Evolutionary conservation across 2,888 invertebrate species (phyloP), one percentile per base, ranked within the genome.

Genomic region (Erebia palarica): DNA sequence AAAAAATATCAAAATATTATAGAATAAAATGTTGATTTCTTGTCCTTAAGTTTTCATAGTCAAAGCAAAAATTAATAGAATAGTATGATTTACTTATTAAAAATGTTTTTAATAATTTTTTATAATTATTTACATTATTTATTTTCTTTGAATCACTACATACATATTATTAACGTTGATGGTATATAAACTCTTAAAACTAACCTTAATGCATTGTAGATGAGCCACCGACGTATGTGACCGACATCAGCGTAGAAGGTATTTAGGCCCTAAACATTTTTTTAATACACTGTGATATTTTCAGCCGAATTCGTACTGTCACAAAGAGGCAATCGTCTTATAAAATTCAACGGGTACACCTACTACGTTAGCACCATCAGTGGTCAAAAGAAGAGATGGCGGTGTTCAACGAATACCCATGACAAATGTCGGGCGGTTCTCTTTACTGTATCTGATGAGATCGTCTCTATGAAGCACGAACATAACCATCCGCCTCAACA

Each of bases 371-470:
- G 68, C 27, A 63, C 55, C n/a, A 18, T 76, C 1, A 79, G 64
- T 27, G 70, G 71, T 11, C 64, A 18, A 1, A 75, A 78, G 69
- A 72, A 49, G 0, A 71, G 78, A 13, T 82, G 81, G 80, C 68
- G 71, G 1, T 82, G 81, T 67, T 77, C 9, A 73, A 80, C 75
- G 0, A 70, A 76, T 65, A 73, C 70, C 47, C 68, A 71, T 51
- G 75, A 70, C 13, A 78, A 80, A 4, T 81, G 81, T 42, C 72
- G 70, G 5, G 81, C 80, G 0, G 51, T 69, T 0, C 44, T 80
- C 1, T 72, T 75, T 16, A 80, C 79, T 1, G 18, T 75, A 1
- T 59, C 75, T 0, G 71, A 76, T 9, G 59, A 68, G 8, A 72
- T 76, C 11, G 66, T 76, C 0, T 65, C 36, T 5, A 61, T 75